Conservation (phyloP, 2,113 vertebrate genomes). For the Phalacrocorax aristotelis region DNA sequence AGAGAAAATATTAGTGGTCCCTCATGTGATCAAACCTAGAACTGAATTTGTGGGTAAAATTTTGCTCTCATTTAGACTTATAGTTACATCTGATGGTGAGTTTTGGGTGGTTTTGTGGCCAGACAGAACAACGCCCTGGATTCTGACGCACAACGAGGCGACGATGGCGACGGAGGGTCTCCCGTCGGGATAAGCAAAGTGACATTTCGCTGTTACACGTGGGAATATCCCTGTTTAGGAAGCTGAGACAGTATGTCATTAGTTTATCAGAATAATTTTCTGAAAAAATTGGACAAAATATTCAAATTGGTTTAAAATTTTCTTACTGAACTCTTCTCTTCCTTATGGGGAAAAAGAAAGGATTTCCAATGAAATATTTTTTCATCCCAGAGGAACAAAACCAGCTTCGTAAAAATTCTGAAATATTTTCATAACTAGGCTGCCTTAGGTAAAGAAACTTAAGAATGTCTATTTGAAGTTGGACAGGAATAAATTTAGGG, state of each 20-base stretch:
- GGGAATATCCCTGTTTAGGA: neutral
- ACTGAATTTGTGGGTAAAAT: neutral
- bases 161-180: neutral
- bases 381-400: neutral
- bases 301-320: neutral
- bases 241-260: neutral
- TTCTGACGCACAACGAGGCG: fast-evolving
- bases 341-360: neutral
- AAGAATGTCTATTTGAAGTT: neutral
- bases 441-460: neutral
- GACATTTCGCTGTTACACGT: fast-evolving
- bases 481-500: neutral
- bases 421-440: neutral
- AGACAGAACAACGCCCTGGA: neutral
- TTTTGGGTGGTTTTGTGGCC: neutral
- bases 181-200: neutral
- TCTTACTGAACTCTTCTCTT: neutral
- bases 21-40: neutral
- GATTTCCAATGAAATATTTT: fast-evolving
- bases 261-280: neutral
- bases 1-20: neutral
- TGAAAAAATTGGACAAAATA: neutral
- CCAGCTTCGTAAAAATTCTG: neutral
- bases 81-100: neutral
- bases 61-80: neutral